Evolutionary conservation across 1,140 invertebrate genomes (phyloP).

Genomic region (Sycophila sp.): DNA sequence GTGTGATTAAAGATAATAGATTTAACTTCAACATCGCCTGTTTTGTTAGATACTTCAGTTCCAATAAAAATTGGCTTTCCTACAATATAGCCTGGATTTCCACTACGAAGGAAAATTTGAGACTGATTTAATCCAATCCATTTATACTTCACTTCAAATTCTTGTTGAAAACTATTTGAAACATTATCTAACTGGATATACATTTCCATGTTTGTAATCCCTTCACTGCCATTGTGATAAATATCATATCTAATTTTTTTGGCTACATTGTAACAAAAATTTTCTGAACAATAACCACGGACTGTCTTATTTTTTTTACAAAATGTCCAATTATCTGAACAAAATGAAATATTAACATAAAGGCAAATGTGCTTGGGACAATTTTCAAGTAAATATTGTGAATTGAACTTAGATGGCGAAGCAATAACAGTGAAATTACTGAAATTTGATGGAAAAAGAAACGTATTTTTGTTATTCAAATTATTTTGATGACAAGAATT

Average conservation of each 20-base stretch:
- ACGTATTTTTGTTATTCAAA: constrained; percentile 54
- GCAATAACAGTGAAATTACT: constrained; percentile 58
- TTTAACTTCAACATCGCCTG: constrained; percentile 42
- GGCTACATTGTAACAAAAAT: constrained; percentile 62
- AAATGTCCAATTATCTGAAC: constrained; percentile 51
- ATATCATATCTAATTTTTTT: constrained; percentile 66
- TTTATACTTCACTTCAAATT: constrained; percentile 64
- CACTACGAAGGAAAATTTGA: constrained; percentile 67
- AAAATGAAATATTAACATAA: constrained; percentile 59
- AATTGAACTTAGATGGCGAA: constrained; percentile 54
- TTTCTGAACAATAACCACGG: constrained; percentile 46
- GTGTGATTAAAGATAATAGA: constrained; percentile 51
- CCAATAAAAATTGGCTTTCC: constrained; percentile 73
- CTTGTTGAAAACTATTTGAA: constrained; percentile 62
- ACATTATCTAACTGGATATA: constrained; percentile 62
- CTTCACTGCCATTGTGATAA: constrained; percentile 70
- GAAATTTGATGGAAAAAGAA: constrained; percentile 55
- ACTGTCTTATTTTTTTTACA: constrained; percentile 47
- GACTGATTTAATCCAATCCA: constrained; percentile 61
- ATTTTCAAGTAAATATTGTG: constrained; percentile 52
- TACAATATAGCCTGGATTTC: constrained; percentile 75
- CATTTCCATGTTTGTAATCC: constrained; percentile 63
- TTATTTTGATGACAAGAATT: constrained; percentile 60
- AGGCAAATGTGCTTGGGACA: constrained; percentile 68
- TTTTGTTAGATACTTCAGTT: constrained; percentile 49